Evolutionary conservation across 2,888 invertebrate genomes (phyloP).

Genomic region (Rhodophaea formosa): DNA sequence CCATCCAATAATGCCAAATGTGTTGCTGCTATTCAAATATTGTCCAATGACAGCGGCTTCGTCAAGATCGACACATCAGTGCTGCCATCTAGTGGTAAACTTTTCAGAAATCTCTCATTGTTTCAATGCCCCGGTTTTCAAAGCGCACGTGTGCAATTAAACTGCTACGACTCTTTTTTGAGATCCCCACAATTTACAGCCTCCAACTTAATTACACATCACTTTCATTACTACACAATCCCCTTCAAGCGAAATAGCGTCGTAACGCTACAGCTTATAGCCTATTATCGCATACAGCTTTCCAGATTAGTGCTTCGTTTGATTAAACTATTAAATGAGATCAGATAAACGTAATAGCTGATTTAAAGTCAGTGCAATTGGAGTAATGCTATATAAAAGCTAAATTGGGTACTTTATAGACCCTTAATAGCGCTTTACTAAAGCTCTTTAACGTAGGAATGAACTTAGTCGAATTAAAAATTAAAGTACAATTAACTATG

Average conservation of each 20-base stretch:
- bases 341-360: conserved; percentile 24
- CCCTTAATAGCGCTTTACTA: no score
- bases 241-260: not conserved
- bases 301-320: conserved; percentile 6
- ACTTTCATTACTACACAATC: not conserved
- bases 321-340: conserved; percentile 23
- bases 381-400: conserved; percentile 2
- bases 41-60: no score
- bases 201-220: conserved; percentile 25
- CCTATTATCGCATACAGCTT: not conserved
- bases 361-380: conserved; percentile 20
- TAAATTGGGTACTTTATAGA: not conserved
- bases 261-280: not conserved
- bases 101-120: no score
- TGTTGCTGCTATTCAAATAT: no score
- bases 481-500: no score
- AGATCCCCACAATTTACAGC: conserved; percentile 22
- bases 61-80: no score
- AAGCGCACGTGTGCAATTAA: conserved; percentile 23
- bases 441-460: no score
- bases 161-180: conserved; percentile 19
- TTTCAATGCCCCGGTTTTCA: no score
- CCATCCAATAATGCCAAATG: no score
- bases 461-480: no score
- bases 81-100: no score